Evolutionary conservation across 2,113 vertebrate genomes (phyloP).

Genomic region (Dermatemys mawii): DNA sequence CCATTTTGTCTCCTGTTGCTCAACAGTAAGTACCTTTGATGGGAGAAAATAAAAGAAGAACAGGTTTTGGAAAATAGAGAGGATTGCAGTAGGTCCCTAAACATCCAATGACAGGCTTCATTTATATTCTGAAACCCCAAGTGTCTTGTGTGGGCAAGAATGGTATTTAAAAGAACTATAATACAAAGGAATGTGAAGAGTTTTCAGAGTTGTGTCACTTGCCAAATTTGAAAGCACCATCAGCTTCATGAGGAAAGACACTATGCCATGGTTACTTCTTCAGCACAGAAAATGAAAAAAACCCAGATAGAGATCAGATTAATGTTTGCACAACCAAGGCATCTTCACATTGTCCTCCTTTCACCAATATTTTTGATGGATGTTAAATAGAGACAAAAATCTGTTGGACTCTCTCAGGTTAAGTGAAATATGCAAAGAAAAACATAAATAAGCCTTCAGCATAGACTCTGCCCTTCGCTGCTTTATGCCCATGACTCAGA

Average conservation of each 20-base stretch:
- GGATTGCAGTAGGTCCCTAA: neutral
- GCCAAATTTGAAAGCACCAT: neutral
- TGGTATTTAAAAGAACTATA: neutral
- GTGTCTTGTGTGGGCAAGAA: neutral
- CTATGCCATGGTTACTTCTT: neutral
- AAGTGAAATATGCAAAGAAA: neutral
- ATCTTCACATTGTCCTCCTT: neutral
- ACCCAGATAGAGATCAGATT: neutral
- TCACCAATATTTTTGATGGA: neutral
- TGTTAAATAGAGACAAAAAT: neutral
- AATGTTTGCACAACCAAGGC: neutral
- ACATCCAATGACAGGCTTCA: neutral
- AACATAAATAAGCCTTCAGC: neutral
- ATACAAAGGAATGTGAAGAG: neutral
- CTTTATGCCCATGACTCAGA: rapidly evolving
- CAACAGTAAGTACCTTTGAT: slow-evolving; percentile 6
- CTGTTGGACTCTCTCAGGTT: neutral
- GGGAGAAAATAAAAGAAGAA: neutral
- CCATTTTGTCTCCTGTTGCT: slow-evolving; percentile 40
- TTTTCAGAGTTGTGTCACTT: neutral
- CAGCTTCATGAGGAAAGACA: neutral
- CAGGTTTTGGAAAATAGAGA: neutral
- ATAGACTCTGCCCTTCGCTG: neutral
- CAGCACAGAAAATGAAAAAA: neutral
- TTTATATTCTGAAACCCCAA: neutral